Conservation (phyloP, 2,797 vertebrate genomes). For the Saxicola maurus region DNA sequence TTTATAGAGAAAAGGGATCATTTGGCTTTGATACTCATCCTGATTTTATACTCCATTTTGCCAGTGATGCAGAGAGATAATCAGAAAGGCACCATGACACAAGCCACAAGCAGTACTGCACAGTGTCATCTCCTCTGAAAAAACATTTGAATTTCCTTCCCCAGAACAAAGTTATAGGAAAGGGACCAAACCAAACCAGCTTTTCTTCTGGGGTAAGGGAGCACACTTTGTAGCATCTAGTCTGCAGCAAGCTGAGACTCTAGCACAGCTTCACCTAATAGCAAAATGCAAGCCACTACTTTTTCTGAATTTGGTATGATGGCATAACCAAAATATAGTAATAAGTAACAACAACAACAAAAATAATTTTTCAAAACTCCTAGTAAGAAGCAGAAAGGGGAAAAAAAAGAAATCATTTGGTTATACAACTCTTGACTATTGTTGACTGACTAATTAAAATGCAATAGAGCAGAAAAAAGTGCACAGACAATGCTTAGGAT, state of each 20-base stretch:
- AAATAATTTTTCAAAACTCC: not conserved
- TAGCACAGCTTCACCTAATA: not conserved
- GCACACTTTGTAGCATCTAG: not conserved
- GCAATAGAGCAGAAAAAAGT: constrained; percentile 68
- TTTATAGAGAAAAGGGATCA: not conserved
- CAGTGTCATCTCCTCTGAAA: not conserved
- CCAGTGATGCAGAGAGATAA: not conserved
- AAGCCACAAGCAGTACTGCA: not conserved
- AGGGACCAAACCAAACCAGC: not conserved
- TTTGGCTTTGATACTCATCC: not conserved
- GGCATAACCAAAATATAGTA: not conserved
- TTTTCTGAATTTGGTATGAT: constrained; percentile 14
- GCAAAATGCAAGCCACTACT: not conserved
- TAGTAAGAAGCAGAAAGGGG: not conserved
- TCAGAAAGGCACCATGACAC: not conserved
- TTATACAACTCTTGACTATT: constrained; percentile 61
- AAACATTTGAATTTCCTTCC: not conserved
- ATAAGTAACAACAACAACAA: not conserved
- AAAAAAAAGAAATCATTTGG: not conserved
- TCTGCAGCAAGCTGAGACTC: not conserved
- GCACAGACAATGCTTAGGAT: constrained; percentile 60
- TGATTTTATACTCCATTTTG: not conserved
- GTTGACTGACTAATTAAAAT: constrained; percentile 73
- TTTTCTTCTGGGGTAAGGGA: not conserved
- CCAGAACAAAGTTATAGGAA: not conserved